A percentile compares a stretch with the other conserved stretches of the same genome.
Evolutionary conservation across 2,888 invertebrate genomes (phyloP).

Genomic region (Oscheius sp.): DNA sequence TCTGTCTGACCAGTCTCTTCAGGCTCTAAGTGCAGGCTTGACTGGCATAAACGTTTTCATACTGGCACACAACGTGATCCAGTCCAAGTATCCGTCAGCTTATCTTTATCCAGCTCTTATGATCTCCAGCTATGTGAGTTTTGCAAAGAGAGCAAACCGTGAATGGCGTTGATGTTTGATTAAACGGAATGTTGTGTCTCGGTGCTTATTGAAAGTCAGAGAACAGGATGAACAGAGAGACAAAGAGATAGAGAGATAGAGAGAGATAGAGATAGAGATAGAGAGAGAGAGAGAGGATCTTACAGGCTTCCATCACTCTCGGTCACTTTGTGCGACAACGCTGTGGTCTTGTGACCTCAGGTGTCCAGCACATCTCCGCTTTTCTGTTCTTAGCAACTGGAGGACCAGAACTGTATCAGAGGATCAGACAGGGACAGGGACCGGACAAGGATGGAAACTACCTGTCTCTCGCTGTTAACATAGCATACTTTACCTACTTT

Average conservation of each 20-base stretch:
- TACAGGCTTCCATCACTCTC: constrained; percentile 56
- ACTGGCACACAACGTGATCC: constrained; percentile 44
- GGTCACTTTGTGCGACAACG: constrained; percentile 84
- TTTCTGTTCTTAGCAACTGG: constrained; percentile 82
- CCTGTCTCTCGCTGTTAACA: constrained; percentile 10
- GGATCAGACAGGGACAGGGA: constrained; percentile 45
- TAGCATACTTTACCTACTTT: constrained; percentile 60
- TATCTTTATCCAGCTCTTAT: constrained; percentile 63
- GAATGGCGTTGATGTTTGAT: too few relatives aligned
- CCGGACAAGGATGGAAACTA: constrained; percentile 35
- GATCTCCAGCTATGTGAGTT: constrained; percentile 60
- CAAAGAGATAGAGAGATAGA: background rate
- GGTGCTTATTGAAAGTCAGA: too few relatives aligned
- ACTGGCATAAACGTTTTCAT: constrained; percentile 40
- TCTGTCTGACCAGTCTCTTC: background rate
- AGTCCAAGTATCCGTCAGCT: constrained; percentile 48
- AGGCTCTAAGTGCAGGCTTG: constrained; percentile 33
- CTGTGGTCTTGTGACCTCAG: constrained; percentile 90
- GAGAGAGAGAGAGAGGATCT: background rate
- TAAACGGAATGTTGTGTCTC: too few relatives aligned
- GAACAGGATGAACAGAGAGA: background rate
- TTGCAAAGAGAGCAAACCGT: background rate
- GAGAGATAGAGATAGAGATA: background rate
- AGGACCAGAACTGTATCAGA: constrained; percentile 74
- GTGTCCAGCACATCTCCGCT: constrained; percentile 91